phyloP scores from a whole-genome alignment of 2,797 vertebrate species.

The Chloroceryle amazona region DNA sequence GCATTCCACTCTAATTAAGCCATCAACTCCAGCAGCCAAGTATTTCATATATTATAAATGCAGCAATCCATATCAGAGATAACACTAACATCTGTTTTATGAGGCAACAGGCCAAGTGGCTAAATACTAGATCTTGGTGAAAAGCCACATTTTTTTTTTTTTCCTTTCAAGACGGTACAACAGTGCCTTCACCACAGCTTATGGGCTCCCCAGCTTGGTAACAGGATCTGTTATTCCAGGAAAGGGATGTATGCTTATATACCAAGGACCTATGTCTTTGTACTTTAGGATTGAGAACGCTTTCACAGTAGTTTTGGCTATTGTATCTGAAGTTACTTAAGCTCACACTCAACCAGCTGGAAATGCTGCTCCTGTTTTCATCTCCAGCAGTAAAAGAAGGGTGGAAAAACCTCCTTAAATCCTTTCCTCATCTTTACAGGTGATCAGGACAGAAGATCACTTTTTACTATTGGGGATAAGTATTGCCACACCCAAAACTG shows the following conservation, averaged over 20 bases:
- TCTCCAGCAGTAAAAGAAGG: neutral
- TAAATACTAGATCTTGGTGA: slow-evolving; percentile 14
- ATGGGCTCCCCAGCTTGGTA: neutral
- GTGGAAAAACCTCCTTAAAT: neutral
- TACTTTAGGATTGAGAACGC: neutral
- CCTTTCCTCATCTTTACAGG: neutral
- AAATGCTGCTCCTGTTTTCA: neutral
- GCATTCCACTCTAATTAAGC: slow-evolving; percentile 71
- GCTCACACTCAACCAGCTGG: neutral
- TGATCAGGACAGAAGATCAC: neutral
- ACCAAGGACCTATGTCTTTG: neutral
- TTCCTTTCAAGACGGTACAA: slow-evolving; percentile 49
- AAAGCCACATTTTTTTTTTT: slow-evolving; percentile 8
- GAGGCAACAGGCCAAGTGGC: slow-evolving; percentile 59
- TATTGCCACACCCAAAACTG: slow-evolving; percentile 16
- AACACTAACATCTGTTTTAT: slow-evolving; percentile 66
- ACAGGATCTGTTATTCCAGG: neutral
- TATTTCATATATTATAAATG: slow-evolving; percentile 61
- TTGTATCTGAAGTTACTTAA: neutral
- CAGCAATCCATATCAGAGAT: slow-evolving; percentile 62
- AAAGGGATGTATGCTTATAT: neutral
- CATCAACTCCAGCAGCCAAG: slow-evolving; percentile 49
- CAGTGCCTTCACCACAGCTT: neutral
- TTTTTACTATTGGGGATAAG: neutral
- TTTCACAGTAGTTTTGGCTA: neutral